These are phyloP conservation scores for Aplochiton taeniatus DNA, from an alignment of 2,797 vertebrate species.

Conservation along the genomic window DNA sequence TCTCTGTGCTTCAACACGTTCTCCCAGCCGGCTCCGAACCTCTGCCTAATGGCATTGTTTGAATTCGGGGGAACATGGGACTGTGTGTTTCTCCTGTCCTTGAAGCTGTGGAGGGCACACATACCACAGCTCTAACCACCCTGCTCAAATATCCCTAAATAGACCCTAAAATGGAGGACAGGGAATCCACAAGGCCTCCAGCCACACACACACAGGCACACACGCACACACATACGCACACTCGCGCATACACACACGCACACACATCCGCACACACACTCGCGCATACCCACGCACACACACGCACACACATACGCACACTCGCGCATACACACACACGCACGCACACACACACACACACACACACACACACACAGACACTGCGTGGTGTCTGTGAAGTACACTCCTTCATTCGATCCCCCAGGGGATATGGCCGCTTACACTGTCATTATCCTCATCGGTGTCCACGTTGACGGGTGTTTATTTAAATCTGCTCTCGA, in stretches of 20 bases:
- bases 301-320: conserved; percentile 34
- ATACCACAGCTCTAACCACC: conserved; percentile 13
- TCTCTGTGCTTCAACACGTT: not conserved
- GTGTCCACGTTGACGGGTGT: conserved; percentile 60
- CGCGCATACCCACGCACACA: no score
- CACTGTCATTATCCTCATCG: not conserved
- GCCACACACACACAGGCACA: conserved; percentile 42
- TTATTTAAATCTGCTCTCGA: conserved; percentile 56
- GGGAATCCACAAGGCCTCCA: conserved; percentile 26
- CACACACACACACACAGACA: conserved; percentile 42
- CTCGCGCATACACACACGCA: conserved; percentile 43
- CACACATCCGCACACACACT: conserved; percentile 37
- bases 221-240: conserved; percentile 34
- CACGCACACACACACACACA: conserved; percentile 42
- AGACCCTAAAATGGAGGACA: conserved; percentile 23
- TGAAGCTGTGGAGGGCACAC: conserved; percentile 29
- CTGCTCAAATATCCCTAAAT: conserved; percentile 44
- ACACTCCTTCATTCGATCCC: no score
- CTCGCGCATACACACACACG: conserved; percentile 33
- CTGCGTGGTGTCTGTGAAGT: no score
- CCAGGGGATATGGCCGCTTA: not conserved
- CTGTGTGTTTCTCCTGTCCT: conserved; percentile 26
- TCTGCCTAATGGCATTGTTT: not conserved
- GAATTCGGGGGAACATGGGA: conserved; percentile 14
- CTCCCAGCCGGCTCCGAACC: conserved; percentile 3